Conservation (phyloP, 2,113 vertebrate genomes). For the Thalassoma bifasciatum region DNA sequence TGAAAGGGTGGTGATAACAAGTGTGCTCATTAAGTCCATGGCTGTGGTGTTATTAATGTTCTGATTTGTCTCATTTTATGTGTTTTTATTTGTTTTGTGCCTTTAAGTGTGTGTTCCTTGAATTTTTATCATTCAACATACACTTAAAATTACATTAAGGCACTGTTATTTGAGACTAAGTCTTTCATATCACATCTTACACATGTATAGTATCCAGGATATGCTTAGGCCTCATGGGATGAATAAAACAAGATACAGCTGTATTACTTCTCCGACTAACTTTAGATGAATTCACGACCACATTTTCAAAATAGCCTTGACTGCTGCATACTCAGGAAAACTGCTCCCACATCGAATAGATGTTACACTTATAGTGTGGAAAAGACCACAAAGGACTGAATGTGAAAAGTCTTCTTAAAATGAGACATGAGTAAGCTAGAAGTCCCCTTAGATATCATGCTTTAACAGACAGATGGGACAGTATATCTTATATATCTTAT, state of each 20-base stretch:
- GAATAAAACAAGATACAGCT: not conserved
- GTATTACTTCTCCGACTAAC: not conserved
- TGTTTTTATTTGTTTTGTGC: slow-evolving; percentile 20
- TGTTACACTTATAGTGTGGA: not conserved
- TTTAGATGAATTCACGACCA: not conserved
- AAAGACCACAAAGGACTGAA: not conserved
- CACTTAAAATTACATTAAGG: not conserved
- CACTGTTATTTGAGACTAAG: slow-evolving; percentile 15
- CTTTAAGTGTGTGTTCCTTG: slow-evolving; percentile 22
- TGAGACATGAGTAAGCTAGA: not conserved
- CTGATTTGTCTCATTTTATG: slow-evolving; percentile 17
- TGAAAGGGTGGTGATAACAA: not conserved
- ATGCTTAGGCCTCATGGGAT: slow-evolving; percentile 5
- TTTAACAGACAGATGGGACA: no score
- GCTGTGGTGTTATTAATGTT: slow-evolving; percentile 29
- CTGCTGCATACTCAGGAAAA: not conserved
- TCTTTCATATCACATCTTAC: slow-evolving; percentile 31
- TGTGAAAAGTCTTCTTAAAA: not conserved
- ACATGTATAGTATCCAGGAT: slow-evolving; percentile 48
- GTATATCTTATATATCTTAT: no score
- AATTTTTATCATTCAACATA: slow-evolving; percentile 21
- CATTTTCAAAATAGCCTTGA: not conserved
- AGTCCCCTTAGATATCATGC: no score
- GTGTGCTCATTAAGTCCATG: not conserved
- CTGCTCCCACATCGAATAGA: not conserved